Conservation (phyloP, 2,888 invertebrate species). For the Megalurothrips usitatus region DNA sequence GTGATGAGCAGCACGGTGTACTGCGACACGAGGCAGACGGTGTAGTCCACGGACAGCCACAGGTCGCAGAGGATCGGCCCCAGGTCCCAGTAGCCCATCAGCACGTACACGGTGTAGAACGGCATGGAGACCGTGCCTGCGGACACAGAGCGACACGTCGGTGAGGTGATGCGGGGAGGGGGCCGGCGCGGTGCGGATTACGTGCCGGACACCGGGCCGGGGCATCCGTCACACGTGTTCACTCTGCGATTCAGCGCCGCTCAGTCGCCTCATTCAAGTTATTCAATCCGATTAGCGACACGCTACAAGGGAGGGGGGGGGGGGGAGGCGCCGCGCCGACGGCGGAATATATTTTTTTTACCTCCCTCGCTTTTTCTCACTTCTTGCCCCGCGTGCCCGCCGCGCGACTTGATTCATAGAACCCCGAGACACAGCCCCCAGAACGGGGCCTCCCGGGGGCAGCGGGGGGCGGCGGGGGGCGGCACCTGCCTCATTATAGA, state of each 20-base stretch:
- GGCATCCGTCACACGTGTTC: background rate
- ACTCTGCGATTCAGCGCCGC: background rate
- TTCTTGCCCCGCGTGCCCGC: background rate
- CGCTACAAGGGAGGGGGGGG: background rate
- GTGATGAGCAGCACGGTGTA: constrained; percentile 98
- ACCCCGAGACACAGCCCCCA: too few relatives aligned
- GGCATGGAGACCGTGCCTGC: constrained; percentile 96
- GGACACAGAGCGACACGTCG: constrained; percentile 36
- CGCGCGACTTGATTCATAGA: background rate
- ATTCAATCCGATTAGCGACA: constrained; percentile 18
- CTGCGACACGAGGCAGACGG: constrained; percentile 97
- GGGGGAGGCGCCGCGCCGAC: background rate
- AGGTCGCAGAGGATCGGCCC: constrained; percentile 94
- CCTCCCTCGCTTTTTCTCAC: background rate
- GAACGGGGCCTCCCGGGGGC: too few relatives aligned
- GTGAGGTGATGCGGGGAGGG: background rate
- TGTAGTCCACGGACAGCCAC: constrained; percentile 98
- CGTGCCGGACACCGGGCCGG: background rate
- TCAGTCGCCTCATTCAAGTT: background rate
- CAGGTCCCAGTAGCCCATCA: constrained; percentile 95
- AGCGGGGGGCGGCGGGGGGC: background rate
- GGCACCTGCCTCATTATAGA: background rate
- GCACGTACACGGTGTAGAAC: constrained; percentile 94
- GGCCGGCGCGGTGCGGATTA: background rate
- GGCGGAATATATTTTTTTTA: too few relatives aligned